Evolutionary conservation across 2,113 vertebrate species (phyloP), one percentile per base, ranked within the genome.

Genomic region (Lepisosteus oculatus): DNA sequence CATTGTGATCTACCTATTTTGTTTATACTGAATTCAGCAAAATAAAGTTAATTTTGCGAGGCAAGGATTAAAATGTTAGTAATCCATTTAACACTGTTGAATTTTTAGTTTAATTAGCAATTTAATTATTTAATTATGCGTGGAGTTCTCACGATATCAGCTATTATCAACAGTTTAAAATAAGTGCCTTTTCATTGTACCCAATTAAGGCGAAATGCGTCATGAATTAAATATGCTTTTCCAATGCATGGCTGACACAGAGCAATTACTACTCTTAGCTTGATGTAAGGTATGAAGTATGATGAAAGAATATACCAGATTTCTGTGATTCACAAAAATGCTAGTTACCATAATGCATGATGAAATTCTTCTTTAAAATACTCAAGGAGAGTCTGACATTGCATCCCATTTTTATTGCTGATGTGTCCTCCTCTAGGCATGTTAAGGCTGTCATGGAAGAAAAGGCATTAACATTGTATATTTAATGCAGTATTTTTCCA

Each of bases 111-210:
- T 29, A 29, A 29, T 29, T 29, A 29, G 1, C 29, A 29, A 29
- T 29, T 29, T 29, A 29, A 29, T 29, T 55, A 67, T 15, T 56
- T 47, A 47, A 55, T 64, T 13, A 42, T 67, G 65, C 67, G 56
- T 68, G 72, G 29, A 62, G 61, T 15, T 61, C 45, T 54, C 11
- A 5, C 11, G 65, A 68, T 13, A 62, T 41, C 8, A 47, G 55
- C 69, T 63, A 69, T 45, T 74, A n/a, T 43, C 55, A 51, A 43
- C 57, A 68, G 45, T 15, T 69, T 65, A 63, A 69, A 74, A 68
- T 64, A 62, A 41, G 13, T 59, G 57, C 47, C 41, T 64, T 69
- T 65, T 43, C 47, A 54, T 69, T 44, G 11, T 55, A n/a, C 42
- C 63, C 62, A 68, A 69, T 56, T 42, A 69, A 55, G 14, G 41